phyloP scores from a whole-genome alignment of 2,888 invertebrate species.

The Malthinus seriepunctatus region DNA sequence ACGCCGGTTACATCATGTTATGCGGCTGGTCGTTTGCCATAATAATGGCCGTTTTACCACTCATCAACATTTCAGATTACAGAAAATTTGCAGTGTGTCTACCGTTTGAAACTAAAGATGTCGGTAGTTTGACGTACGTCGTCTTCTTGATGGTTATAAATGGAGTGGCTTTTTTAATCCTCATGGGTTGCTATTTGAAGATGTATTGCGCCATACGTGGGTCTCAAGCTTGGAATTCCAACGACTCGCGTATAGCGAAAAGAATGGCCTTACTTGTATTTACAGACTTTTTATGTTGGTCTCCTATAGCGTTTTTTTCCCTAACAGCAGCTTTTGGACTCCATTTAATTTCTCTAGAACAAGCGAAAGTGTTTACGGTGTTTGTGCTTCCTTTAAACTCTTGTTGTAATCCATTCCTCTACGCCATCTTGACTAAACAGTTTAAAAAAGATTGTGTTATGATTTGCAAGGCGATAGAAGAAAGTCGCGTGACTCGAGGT shows the following conservation, averaged over 20 bases:
- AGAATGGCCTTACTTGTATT: constrained; percentile 96
- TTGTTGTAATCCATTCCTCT: constrained; percentile 97
- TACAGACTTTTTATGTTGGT: constrained; percentile 98
- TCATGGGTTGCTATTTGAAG: constrained; percentile 94
- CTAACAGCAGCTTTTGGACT: constrained; percentile 91
- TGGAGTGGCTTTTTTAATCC: constrained; percentile 89
- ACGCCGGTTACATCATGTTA: constrained; percentile 90
- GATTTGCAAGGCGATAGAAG: constrained; percentile 95
- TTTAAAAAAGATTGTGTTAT: constrained; percentile 97
- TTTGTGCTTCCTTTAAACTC: constrained; percentile 95
- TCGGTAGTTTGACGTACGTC: constrained; percentile 84
- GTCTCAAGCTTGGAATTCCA: constrained; percentile 96
- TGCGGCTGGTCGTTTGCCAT: constrained; percentile 92
- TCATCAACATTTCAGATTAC: constrained; percentile 92
- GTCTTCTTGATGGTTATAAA: constrained; percentile 90
- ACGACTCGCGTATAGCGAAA: constrained; percentile 94
- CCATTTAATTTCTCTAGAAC: constrained; percentile 88
- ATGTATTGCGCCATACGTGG: constrained; percentile 99
- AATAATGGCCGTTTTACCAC: constrained; percentile 83
- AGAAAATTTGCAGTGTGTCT: constrained; percentile 95
- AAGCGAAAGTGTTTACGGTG: constrained; percentile 95
- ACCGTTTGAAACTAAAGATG: constrained; percentile 84
- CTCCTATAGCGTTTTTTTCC: constrained; percentile 95
- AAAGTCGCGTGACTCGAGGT: constrained; percentile 85
- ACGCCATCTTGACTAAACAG: constrained; percentile 96